Conservation (phyloP, 2,113 vertebrate genomes). For the Mustela lutreola region DNA sequence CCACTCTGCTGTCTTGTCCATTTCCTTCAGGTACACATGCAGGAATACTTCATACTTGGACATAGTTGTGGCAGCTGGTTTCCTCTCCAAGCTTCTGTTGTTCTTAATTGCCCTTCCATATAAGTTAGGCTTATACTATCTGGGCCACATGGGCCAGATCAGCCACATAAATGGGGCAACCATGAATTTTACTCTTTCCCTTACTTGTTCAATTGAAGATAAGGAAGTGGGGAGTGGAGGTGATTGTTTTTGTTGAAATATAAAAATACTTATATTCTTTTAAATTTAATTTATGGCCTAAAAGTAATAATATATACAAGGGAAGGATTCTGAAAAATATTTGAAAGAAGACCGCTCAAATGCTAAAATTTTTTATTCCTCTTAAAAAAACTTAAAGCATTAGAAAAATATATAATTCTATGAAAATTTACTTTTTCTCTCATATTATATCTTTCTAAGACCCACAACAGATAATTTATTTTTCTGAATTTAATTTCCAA, state of each 20-base stretch:
- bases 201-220: conserved; percentile 91
- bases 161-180: conserved; percentile 89
- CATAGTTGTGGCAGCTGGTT: conserved; percentile 72
- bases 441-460: not conserved
- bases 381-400: not conserved
- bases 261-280: conserved; percentile 87
- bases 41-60: conserved; percentile 87
- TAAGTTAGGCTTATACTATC: conserved; percentile 87
- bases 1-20: conserved; percentile 91
- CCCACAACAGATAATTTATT: conserved; percentile 8
- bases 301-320: conserved; percentile 83
- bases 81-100: conserved; percentile 58
- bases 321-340: conserved; percentile 85
- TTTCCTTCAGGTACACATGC: conserved; percentile 90
- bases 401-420: not conserved
- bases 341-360: conserved; percentile 63
- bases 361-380: conserved; percentile 23
- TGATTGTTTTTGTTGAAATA: conserved; percentile 83
- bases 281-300: conserved; percentile 88
- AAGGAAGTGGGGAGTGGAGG: conserved; percentile 82
- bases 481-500: not conserved
- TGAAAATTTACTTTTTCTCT: not conserved
- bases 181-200: conserved; percentile 90
- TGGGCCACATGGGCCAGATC: conserved; percentile 88
- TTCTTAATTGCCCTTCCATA: conserved; percentile 80